Base-by-base conservation (phyloP, 35 echinoderm and acorn worm genomes). In the Holothuria glaberrima region DNA sequence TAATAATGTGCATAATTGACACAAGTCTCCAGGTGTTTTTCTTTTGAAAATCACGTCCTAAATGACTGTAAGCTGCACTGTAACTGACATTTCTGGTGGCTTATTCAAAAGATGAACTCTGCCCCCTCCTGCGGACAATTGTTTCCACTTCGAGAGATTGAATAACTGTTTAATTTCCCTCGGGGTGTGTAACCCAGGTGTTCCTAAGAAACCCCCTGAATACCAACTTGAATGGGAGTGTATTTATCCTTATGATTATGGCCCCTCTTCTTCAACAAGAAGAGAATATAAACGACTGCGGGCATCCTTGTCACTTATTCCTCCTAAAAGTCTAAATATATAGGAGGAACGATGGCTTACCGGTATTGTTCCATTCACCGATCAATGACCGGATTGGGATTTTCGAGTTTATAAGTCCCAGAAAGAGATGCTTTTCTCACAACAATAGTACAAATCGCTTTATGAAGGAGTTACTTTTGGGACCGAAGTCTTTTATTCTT, bases 401-500 rank as follows among this genome's bases (percentile, higher is more conserved):
- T 75, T n/a, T 75, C 31, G 29, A n/a, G 32, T 32, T 41, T 41
- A n/a, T 38, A 75, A 75, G 44, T 18, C 31, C 71, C 28, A 75
- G 44, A 22, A 75, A n/a, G 44, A 38, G 44, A 75, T 41, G 20
- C 44, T 32, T 72, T 75, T 41, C 71, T 44, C 44, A 75, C 44
- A 75, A 75, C 71, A 75, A 75, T 75, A 41, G 71, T 75, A 54
- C 71, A 38, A 75, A 38, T 75, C 71, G 33, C 71, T 75, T 75
- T 38, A 75, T 41, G 33, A 41, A 75, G 44, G 71, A 75, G 50
- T 54, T 54, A 54, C 50, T 54, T 54, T 54, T 54, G 41, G 31
- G 12, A 75, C 71, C 34, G 28, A n/a, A 32, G 22, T 38, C 44
- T 41, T 34, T 41, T n/a, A 4, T 41, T 75, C 44, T 41, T 75